A percentile compares a stretch with the other conserved stretches of the same genome.
phyloP scores from a whole-genome alignment of 2,888 invertebrate species.

The Uropetala carovei region DNA sequence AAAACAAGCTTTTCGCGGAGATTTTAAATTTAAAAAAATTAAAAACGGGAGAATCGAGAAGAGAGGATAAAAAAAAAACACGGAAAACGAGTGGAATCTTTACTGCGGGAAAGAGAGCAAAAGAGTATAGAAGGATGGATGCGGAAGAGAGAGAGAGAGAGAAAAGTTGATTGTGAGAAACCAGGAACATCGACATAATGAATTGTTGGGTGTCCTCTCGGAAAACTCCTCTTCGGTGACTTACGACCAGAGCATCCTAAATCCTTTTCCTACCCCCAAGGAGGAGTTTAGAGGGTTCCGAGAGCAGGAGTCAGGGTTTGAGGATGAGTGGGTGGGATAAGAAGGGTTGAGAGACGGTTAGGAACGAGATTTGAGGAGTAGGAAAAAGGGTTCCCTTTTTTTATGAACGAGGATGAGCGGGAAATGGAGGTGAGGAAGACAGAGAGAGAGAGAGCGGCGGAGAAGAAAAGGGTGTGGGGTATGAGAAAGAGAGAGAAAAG shows the following conservation, averaged over 20 bases:
- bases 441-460: too few species aligned
- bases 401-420: background rate
- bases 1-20: background rate
- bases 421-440: background rate
- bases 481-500: background rate
- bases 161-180: slow-evolving; percentile 42
- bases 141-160: background rate
- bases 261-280: slow-evolving; percentile 39
- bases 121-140: too few species aligned
- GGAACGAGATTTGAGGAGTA: slow-evolving; percentile 11
- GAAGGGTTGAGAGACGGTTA: background rate
- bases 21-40: background rate
- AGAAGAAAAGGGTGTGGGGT: background rate
- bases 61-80: background rate
- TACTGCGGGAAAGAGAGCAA: background rate
- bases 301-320: background rate
- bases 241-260: slow-evolving; percentile 45
- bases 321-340: slow-evolving; percentile 31
- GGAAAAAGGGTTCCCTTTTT: background rate
- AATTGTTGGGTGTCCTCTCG: slow-evolving; percentile 47
- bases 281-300: slow-evolving; percentile 4
- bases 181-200: slow-evolving; percentile 54
- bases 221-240: slow-evolving; percentile 33
- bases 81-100: background rate
- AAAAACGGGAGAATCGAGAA: background rate